Percentiles rank a stretch among this genome's conserved stretches.
phyloP scores from a whole-genome alignment of 2,113 vertebrate genomes.

The Numida meleagris region DNA sequence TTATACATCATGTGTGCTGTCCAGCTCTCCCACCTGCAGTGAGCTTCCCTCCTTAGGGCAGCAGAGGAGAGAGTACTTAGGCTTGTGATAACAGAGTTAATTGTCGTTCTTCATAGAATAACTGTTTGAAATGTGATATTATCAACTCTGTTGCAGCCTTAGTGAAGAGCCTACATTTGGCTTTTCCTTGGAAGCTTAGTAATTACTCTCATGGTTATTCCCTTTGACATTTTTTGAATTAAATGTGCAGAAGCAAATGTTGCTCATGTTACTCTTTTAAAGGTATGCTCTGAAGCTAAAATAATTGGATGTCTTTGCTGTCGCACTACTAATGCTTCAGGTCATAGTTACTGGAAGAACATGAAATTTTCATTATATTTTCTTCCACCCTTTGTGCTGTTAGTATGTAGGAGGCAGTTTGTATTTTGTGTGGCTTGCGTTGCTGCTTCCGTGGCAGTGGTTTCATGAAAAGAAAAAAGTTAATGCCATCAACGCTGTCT shows the following conservation, averaged over 20 bases:
- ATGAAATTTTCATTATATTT: background rate
- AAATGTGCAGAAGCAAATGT: background rate
- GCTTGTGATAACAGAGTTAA: conserved; percentile 31
- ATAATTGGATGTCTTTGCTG: conserved; percentile 20
- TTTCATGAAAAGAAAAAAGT: background rate
- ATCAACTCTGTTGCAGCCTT: background rate
- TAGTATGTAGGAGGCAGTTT: background rate
- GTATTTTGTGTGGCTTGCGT: background rate
- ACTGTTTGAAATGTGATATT: conserved; percentile 30
- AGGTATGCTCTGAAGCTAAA: conserved; percentile 29
- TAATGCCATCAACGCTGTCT: background rate
- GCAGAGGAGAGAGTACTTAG: background rate
- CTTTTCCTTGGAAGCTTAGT: conserved; percentile 39
- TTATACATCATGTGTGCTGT: background rate
- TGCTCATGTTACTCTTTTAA: background rate
- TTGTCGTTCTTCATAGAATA: conserved; percentile 19
- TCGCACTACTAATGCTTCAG: conserved; percentile 3
- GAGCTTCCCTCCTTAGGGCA: background rate
- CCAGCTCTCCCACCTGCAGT: background rate
- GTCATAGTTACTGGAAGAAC: conserved; percentile 1
- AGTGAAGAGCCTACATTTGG: background rate
- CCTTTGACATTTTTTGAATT: background rate
- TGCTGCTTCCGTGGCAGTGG: background rate
- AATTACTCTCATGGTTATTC: conserved; percentile 22
- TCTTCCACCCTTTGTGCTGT: background rate